A percentile compares a stretch with the other conserved stretches of the same genome.
These are phyloP conservation scores for Oreamnos americanus DNA, from an alignment of 2,113 vertebrate genomes.

Conservation along the genomic window DNA sequence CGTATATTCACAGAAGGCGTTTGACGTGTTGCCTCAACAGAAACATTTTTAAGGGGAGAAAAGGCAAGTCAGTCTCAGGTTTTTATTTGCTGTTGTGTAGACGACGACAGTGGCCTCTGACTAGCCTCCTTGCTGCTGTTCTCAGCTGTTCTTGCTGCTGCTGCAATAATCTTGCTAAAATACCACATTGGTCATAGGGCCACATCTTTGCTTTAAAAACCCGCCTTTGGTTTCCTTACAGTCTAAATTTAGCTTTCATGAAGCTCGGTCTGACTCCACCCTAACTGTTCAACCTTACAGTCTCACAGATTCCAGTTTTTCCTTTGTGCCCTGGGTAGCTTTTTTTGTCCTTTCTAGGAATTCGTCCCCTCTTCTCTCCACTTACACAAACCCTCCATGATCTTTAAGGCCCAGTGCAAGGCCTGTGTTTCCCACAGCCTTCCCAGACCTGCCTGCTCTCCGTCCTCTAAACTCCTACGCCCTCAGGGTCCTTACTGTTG, in stretches of 20 bases:
- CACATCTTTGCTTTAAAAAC: slow-evolving; percentile 1
- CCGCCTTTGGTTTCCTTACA: neutral
- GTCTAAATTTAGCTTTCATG: neutral
- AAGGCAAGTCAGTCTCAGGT: neutral
- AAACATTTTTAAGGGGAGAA: neutral
- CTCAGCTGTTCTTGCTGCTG: neutral
- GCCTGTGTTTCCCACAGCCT: neutral
- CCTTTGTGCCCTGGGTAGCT: neutral
- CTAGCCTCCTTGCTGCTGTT: neutral
- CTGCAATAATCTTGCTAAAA: neutral
- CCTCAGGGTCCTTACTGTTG: neutral
- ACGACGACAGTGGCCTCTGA: neutral
- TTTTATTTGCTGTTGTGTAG: neutral
- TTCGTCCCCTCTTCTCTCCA: neutral
- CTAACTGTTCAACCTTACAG: neutral
- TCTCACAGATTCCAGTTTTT: neutral
- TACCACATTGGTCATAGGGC: neutral
- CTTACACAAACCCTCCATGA: neutral
- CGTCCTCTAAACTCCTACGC: neutral
- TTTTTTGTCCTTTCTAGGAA: neutral
- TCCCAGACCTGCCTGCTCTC: neutral
- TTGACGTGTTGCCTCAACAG: neutral
- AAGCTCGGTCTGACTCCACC: neutral
- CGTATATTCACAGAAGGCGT: neutral
- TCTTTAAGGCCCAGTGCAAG: neutral